Conservation (phyloP, 2,797 vertebrate species). For the Sylvilagus floridanus region DNA sequence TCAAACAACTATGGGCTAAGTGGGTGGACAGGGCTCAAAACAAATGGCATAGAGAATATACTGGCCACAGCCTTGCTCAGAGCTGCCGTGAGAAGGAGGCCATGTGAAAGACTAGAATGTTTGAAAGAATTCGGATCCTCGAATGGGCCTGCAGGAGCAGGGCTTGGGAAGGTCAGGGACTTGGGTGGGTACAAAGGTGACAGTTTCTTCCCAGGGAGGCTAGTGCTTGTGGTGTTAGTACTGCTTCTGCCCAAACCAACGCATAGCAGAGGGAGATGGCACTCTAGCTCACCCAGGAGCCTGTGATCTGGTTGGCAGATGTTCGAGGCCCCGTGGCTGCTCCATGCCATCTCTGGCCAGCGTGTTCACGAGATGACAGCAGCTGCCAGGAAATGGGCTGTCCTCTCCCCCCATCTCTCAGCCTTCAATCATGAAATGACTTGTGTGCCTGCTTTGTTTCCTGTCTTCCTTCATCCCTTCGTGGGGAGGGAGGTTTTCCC, state of each 20-base stretch:
- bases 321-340: neutral
- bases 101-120: constrained; percentile 77
- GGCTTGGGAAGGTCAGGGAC: neutral
- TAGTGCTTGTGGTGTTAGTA: too few relatives aligned
- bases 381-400: neutral
- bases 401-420: neutral
- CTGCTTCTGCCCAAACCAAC: neutral
- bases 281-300: neutral
- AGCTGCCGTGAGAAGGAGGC: constrained; percentile 69
- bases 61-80: neutral
- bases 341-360: constrained; percentile 62
- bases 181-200: neutral
- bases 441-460: constrained; percentile 3
- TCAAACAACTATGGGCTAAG: neutral
- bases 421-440: neutral
- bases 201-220: rapidly evolving
- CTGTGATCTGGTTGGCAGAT: constrained; percentile 41
- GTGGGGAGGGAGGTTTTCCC: neutral
- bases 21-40: neutral
- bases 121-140: constrained; percentile 73
- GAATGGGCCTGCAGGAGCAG: constrained; percentile 72
- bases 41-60: neutral
- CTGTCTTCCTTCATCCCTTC: neutral
- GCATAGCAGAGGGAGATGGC: neutral
- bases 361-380: constrained; percentile 25